phyloP scores from a whole-genome alignment of 2,888 invertebrate genomes.

The Eulithis testata region DNA sequence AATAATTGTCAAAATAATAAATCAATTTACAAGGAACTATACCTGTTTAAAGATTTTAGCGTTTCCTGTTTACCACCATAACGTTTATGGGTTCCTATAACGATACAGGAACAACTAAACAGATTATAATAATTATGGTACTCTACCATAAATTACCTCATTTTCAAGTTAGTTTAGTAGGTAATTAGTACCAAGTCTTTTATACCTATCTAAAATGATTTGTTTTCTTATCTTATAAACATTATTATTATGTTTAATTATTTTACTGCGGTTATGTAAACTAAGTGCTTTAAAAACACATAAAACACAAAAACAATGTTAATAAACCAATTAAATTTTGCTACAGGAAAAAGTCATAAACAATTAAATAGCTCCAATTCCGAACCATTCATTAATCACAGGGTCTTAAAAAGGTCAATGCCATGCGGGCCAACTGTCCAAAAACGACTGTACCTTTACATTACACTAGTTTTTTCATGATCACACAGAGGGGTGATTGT shows the following conservation, averaged over 20 bases:
- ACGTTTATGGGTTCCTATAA: slow-evolving; percentile 13
- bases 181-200: too few species aligned
- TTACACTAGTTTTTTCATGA: not conserved
- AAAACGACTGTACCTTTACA: not conserved
- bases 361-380: slow-evolving; percentile 25
- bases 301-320: not conserved
- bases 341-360: slow-evolving; percentile 14
- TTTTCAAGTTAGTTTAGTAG: too few species aligned
- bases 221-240: too few species aligned
- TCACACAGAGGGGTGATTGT: not conserved
- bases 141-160: not conserved
- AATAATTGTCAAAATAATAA: slow-evolving; percentile 4
- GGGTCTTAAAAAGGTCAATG: slow-evolving; percentile 40
- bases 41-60: slow-evolving; percentile 4
- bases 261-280: too few species aligned
- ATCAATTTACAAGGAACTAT: slow-evolving; percentile 20
- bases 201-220: too few species aligned
- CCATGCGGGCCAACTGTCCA: slow-evolving; percentile 25
- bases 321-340: slow-evolving; percentile 5
- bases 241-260: too few species aligned
- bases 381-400: slow-evolving; percentile 32
- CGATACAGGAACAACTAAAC: slow-evolving; percentile 20
- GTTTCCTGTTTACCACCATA: slow-evolving; percentile 27
- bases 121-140: not conserved
- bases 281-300: too few species aligned